A percentile compares a stretch with the other conserved stretches of the same genome.
Evolutionary conservation across 2,113 vertebrate species (phyloP).

Genomic region (Azemiops feae): DNA sequence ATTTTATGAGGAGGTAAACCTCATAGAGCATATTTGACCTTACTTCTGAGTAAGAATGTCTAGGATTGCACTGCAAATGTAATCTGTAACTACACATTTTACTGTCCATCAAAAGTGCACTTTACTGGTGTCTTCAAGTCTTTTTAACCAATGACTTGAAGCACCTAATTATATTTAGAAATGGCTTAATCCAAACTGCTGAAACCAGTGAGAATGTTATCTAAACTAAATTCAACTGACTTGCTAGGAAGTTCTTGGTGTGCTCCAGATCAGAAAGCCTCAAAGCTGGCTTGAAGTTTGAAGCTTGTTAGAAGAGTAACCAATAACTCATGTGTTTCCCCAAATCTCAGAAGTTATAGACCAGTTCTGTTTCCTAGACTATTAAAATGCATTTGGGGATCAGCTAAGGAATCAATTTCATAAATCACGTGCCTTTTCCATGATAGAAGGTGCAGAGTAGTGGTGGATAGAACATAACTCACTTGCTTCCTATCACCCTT

Average conservation of each 20-base stretch:
- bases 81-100: slow-evolving; percentile 12
- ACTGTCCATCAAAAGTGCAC: slow-evolving; percentile 19
- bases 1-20: background rate
- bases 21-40: background rate
- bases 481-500: background rate
- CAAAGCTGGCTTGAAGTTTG: slow-evolving; percentile 31
- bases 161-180: background rate
- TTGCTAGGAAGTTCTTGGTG: slow-evolving; percentile 50
- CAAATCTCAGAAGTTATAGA: slow-evolving; percentile 4
- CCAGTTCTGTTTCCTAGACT: slow-evolving; percentile 10
- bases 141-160: slow-evolving; percentile 39
- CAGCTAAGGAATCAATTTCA: slow-evolving; percentile 32
- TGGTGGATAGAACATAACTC: background rate
- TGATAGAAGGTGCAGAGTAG: background rate
- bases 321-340: slow-evolving; percentile 24
- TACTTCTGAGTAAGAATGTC: background rate
- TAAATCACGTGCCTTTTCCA: background rate
- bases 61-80: background rate
- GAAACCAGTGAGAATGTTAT: slow-evolving; percentile 16
- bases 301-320: background rate
- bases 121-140: slow-evolving; percentile 14
- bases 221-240: slow-evolving; percentile 16
- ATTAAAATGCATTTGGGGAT: slow-evolving; percentile 24
- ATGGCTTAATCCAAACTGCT: slow-evolving; percentile 2
- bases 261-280: slow-evolving; percentile 19